phyloP scores from a whole-genome alignment of 2,888 invertebrate species.

The Phanerotoma sp. region DNA sequence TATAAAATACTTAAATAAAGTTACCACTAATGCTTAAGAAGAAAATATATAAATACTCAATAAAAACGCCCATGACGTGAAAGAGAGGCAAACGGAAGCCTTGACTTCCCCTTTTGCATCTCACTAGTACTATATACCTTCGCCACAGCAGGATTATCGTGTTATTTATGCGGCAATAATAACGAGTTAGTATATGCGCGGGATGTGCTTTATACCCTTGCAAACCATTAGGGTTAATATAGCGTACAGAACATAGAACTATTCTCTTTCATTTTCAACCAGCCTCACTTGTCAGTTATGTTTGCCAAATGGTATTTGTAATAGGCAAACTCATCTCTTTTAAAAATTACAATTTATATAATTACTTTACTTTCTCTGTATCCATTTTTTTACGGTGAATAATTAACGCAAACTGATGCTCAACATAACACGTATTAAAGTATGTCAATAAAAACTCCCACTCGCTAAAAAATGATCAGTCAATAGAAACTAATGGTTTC shows the following conservation, averaged over 20 bases:
- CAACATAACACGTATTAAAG: too few relatives aligned
- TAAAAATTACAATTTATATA: too few relatives aligned
- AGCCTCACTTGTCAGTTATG: too few relatives aligned
- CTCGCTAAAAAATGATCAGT: too few relatives aligned
- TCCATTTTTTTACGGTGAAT: too few relatives aligned
- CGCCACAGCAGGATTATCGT: conserved; percentile 53
- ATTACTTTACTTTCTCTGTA: too few relatives aligned
- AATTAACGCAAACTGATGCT: too few relatives aligned
- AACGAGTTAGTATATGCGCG: conserved; percentile 57
- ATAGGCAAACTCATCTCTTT: too few relatives aligned
- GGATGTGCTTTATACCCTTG: conserved; percentile 57
- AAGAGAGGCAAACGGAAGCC: conserved; percentile 23
- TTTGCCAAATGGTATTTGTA: too few relatives aligned
- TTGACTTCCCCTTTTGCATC: conserved; percentile 26
- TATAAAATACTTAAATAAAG: too few relatives aligned
- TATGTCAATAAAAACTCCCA: too few relatives aligned
- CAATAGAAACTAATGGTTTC: too few relatives aligned
- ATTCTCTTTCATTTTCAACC: conserved; percentile 3
- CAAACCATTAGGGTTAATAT: conserved; percentile 57
- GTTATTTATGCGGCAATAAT: conserved; percentile 58
- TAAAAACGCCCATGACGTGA: conserved; percentile 19
- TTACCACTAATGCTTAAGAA: not conserved
- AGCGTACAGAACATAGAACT: conserved; percentile 35
- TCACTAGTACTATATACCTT: conserved; percentile 37
- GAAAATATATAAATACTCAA: not conserved